These are phyloP conservation scores for Pocillopora damicornis DNA, from an alignment of 64 coral and sea anemone species.

Conservation along the genomic window DNA sequence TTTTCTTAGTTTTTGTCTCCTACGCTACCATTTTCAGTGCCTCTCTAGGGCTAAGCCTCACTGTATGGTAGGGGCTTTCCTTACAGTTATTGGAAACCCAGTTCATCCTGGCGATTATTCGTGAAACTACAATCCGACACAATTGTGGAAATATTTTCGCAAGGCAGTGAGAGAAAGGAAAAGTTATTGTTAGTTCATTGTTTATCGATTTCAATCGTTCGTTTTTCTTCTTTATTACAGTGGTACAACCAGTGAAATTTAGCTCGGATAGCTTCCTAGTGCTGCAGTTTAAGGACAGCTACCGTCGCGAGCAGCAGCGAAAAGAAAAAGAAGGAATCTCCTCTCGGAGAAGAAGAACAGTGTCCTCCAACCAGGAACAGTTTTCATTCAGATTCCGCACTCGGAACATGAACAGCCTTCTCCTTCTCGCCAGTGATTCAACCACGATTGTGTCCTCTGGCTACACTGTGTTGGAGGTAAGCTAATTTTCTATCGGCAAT, in stretches of 20 bases:
- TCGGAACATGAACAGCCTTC: slow-evolving; percentile 42
- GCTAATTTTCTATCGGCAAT: background rate
- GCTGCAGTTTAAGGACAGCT: slow-evolving; percentile 71
- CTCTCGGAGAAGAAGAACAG: slow-evolving; percentile 43
- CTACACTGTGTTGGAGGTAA: slow-evolving; percentile 73
- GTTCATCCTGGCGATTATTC: too few species aligned
- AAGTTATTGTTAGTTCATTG: background rate
- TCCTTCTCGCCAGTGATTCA: slow-evolving; percentile 43
- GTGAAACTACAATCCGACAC: too few species aligned
- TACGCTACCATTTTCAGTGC: too few species aligned
- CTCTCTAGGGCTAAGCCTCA: too few species aligned
- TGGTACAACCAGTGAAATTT: slow-evolving; percentile 71
- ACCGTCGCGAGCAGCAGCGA: slow-evolving; percentile 59
- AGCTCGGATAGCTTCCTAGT: slow-evolving; percentile 64
- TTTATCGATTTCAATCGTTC: background rate
- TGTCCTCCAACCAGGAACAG: slow-evolving; percentile 9
- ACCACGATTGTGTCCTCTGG: slow-evolving; percentile 1
- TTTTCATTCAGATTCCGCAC: slow-evolving; percentile 76
- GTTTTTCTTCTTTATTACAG: slow-evolving; percentile 5
- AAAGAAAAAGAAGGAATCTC: slow-evolving; percentile 32
- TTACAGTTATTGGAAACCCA: too few species aligned
- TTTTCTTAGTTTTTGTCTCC: too few species aligned
- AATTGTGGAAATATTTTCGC: too few species aligned
- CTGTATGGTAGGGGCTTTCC: too few species aligned
- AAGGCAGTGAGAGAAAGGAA: too few species aligned